These are phyloP conservation scores for Crepidodera aurea DNA, from an alignment of 2,888 invertebrate genomes.

Conservation along the genomic window DNA sequence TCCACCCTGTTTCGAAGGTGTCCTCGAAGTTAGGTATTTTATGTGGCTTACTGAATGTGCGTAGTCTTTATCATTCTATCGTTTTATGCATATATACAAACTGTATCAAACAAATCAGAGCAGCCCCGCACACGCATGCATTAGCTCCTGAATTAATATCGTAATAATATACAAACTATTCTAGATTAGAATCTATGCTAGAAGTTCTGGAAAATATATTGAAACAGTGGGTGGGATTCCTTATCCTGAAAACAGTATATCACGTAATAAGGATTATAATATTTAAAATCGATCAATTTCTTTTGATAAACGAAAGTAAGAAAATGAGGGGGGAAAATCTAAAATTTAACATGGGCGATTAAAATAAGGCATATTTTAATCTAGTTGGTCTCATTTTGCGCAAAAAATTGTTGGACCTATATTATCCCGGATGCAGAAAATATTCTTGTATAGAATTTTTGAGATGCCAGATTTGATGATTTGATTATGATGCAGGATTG, in stretches of 20 bases:
- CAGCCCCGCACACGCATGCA: slow-evolving; percentile 35
- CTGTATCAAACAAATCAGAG: slow-evolving; percentile 41
- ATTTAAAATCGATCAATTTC: no score
- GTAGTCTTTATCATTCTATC: slow-evolving; percentile 37
- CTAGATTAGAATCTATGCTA: slow-evolving; percentile 33
- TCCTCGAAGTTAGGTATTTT: slow-evolving; percentile 23
- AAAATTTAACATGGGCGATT: no score
- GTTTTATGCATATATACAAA: slow-evolving; percentile 39
- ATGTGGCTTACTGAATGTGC: slow-evolving; percentile 29
- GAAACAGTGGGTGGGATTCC: slow-evolving; percentile 21
- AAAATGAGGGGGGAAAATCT: no score
- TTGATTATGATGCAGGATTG: no score
- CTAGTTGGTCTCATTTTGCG: no score
- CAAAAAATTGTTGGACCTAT: no score
- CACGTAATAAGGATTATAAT: no score
- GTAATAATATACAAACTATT: slow-evolving; percentile 41
- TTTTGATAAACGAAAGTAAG: no score
- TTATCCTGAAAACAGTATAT: slow-evolving; percentile 9
- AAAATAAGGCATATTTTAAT: no score
- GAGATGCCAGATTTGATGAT: no score
- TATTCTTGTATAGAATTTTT: no score
- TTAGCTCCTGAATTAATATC: slow-evolving; percentile 38
- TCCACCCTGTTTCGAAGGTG: not conserved
- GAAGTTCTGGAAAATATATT: slow-evolving; percentile 21
- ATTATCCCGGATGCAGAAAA: no score